Evolutionary conservation across 2,113 vertebrate genomes (phyloP).

Genomic region (Smithornis capensis): DNA sequence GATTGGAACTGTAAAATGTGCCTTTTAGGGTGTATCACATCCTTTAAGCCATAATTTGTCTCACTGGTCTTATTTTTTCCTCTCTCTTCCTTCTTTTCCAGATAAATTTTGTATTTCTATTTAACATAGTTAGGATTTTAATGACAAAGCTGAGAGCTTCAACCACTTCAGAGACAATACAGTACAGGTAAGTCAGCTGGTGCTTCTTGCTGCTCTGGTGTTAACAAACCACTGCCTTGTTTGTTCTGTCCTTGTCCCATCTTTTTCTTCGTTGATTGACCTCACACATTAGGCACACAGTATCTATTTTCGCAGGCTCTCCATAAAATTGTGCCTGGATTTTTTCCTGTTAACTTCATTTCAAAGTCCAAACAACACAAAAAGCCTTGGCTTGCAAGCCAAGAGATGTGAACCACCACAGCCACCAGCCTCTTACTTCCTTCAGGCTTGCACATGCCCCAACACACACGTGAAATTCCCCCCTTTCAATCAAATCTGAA

Average conservation of each 20-base stretch:
- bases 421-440: background rate
- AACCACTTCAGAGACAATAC: constrained; percentile 95
- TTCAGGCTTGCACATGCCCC: background rate
- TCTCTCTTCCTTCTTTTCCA: constrained; percentile 53
- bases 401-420: rapidly evolving
- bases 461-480: rapidly evolving
- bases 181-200: constrained; percentile 86
- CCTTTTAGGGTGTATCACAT: background rate
- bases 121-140: constrained; percentile 97
- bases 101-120: constrained; percentile 98
- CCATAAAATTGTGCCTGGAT: background rate
- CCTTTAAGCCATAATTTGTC: background rate
- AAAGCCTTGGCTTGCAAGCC: background rate
- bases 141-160: constrained; percentile 97
- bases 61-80: background rate
- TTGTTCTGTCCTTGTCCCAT: background rate
- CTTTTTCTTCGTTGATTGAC: background rate
- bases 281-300: background rate
- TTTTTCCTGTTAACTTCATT: background rate
- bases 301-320: background rate
- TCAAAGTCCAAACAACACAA: background rate
- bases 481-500: background rate
- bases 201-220: background rate
- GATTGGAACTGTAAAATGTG: background rate
- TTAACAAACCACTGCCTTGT: background rate